These are phyloP conservation scores for Pteronotus mesoamericanus DNA, from an alignment of 2,797 vertebrate genomes.

Conservation along the genomic window DNA sequence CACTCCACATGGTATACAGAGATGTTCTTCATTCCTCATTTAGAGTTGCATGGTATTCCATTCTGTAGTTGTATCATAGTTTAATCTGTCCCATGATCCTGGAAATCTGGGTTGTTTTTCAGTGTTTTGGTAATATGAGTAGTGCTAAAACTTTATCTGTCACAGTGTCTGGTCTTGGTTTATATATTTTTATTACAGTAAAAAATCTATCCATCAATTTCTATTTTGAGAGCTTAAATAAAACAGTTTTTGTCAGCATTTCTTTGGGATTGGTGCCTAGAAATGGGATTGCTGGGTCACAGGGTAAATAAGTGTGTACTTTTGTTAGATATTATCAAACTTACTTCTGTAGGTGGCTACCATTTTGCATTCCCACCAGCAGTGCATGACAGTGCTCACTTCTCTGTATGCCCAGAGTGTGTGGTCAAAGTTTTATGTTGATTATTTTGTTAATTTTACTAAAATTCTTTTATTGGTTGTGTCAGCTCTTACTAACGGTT, in stretches of 20 bases:
- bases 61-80: background rate
- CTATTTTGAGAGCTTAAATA: background rate
- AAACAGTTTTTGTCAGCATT: background rate
- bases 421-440: background rate
- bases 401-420: background rate
- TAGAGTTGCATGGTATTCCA: background rate
- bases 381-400: background rate
- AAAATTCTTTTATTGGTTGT: background rate
- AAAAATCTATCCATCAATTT: background rate
- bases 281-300: background rate
- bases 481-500: background rate
- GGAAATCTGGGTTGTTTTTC: background rate
- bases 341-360: background rate
- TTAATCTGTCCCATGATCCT: background rate
- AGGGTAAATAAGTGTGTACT: background rate
- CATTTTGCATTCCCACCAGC: background rate
- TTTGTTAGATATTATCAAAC: background rate
- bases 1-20: fast-evolving
- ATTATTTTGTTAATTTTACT: background rate
- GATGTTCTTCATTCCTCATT: background rate
- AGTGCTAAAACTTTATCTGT: background rate
- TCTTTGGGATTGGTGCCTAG: background rate
- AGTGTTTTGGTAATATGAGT: background rate
- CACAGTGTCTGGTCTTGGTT: background rate
- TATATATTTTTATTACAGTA: background rate